Evolutionary conservation across 2,888 invertebrate species (phyloP).

Genomic region (Drosophila parthenogenetica): DNA sequence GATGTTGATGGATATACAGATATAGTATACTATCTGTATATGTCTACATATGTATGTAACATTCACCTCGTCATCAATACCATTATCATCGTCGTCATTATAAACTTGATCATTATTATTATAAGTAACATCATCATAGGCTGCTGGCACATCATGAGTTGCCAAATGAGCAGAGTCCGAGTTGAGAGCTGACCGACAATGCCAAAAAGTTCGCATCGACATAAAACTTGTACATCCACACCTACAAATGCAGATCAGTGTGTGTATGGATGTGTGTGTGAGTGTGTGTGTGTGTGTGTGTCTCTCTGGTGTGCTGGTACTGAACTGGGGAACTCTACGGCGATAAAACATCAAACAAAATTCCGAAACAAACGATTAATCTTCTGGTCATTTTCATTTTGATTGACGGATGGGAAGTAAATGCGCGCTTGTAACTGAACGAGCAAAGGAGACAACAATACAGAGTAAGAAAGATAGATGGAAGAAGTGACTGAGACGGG

Average conservation of each 20-base stretch:
- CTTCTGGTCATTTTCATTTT: constrained; percentile 84
- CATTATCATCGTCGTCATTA: constrained; percentile 21
- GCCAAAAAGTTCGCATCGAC: constrained; percentile 61
- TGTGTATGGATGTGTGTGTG: constrained; percentile 15
- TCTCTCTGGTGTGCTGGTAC: constrained; percentile 28
- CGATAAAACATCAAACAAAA: constrained; percentile 83
- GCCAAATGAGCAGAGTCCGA: constrained; percentile 48
- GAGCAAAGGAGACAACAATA: constrained; percentile 25
- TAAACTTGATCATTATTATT: constrained; percentile 14
- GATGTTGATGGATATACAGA: constrained; percentile 9
- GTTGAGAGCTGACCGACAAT: constrained; percentile 56
- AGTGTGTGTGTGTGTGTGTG: constrained; percentile 17
- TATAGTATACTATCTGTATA: background rate
- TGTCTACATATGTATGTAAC: constrained; percentile 12
- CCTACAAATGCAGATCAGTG: constrained; percentile 2
- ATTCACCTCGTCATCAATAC: constrained; percentile 46
- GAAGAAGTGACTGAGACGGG: background rate
- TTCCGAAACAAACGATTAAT: constrained; percentile 84
- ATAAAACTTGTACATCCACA: constrained; percentile 39
- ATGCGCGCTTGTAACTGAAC: constrained; percentile 59
- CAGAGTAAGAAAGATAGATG: background rate
- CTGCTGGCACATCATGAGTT: constrained; percentile 44
- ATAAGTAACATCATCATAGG: constrained; percentile 36
- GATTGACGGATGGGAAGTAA: constrained; percentile 83
- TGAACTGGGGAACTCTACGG: constrained; percentile 68